Evolutionary conservation across 1,140 invertebrate species (phyloP).

Genomic region (Drosophila subobscura): DNA sequence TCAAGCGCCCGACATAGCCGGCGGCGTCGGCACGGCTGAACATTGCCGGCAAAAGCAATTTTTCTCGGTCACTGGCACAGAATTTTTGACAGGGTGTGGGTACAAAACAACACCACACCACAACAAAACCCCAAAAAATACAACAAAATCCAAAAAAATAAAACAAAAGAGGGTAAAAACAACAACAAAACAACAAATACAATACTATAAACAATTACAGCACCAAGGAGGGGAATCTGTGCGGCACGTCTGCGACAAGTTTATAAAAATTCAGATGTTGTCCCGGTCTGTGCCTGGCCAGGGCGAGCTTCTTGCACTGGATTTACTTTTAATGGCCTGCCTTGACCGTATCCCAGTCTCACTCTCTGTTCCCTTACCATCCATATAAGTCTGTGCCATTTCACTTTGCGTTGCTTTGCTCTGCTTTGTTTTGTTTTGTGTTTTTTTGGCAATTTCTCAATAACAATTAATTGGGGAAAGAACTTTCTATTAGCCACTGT

Average conservation of each 20-base stretch:
- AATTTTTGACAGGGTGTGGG: conserved; percentile 70
- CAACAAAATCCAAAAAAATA: conserved; percentile 10
- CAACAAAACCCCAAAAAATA: conserved; percentile 15
- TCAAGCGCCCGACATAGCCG: conserved; percentile 1
- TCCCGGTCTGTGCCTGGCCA: conserved; percentile 40
- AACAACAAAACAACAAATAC: conserved; percentile 32
- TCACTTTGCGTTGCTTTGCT: conserved; percentile 38
- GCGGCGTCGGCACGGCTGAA: conserved; percentile 44
- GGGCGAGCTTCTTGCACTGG: conserved; percentile 66
- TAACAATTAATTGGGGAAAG: conserved; percentile 72
- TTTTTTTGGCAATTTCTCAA: conserved; percentile 69
- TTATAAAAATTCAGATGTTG: conserved; percentile 71
- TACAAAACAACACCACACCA: conserved; percentile 31
- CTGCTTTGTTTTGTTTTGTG: conserved; percentile 32
- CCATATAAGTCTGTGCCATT: conserved; percentile 35
- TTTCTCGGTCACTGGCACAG: conserved; percentile 79
- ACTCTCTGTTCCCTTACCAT: background rate
- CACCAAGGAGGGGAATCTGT: conserved; percentile 38
- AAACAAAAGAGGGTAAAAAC: background rate
- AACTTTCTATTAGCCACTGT: conserved; percentile 74
- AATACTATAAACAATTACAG: conserved; percentile 60
- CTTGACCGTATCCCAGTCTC: conserved; percentile 42
- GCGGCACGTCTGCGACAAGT: conserved; percentile 66
- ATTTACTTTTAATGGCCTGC: conserved; percentile 77
- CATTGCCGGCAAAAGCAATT: conserved; percentile 47